phyloP scores from a whole-genome alignment of 92 coral and sea anemone species.

The Paramuricea clavata region DNA sequence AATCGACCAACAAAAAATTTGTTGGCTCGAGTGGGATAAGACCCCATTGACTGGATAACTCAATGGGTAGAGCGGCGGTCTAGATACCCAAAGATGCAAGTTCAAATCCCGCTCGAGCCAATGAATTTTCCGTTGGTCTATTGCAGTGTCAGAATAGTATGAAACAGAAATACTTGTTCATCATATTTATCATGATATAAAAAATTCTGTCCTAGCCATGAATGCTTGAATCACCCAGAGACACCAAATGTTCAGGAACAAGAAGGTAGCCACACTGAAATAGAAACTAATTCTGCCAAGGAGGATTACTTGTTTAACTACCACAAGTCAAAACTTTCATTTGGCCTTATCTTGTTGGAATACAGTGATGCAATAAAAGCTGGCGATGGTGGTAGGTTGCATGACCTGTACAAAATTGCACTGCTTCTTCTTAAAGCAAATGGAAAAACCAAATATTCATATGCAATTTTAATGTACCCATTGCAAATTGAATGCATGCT shows the following conservation, averaged over 20 bases:
- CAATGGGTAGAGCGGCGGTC: too few relatives aligned
- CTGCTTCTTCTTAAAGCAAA: too few relatives aligned
- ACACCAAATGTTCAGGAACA: not conserved
- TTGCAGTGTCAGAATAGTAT: too few relatives aligned
- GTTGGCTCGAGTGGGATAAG: not conserved
- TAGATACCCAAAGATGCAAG: too few relatives aligned
- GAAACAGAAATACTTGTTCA: too few relatives aligned
- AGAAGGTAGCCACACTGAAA: not conserved
- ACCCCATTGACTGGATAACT: too few relatives aligned
- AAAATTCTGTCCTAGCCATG: not conserved
- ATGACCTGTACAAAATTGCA: conserved; percentile 70
- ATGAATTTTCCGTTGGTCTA: too few relatives aligned
- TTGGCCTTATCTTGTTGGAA: conserved; percentile 64
- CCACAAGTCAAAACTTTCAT: conserved; percentile 21
- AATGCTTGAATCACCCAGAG: not conserved
- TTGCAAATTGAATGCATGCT: conserved; percentile 42
- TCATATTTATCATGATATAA: not conserved
- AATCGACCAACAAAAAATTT: too few relatives aligned
- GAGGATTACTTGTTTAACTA: conserved; percentile 60
- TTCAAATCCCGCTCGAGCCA: too few relatives aligned
- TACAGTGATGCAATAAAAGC: conserved; percentile 68
- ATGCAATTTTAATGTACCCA: conserved; percentile 51
- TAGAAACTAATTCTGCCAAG: conserved; percentile 6
- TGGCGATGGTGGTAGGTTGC: conserved; percentile 70
- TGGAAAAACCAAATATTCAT: conserved; percentile 64